phyloP scores from a whole-genome alignment of 2,888 invertebrate species.

The Carcina quercana region DNA sequence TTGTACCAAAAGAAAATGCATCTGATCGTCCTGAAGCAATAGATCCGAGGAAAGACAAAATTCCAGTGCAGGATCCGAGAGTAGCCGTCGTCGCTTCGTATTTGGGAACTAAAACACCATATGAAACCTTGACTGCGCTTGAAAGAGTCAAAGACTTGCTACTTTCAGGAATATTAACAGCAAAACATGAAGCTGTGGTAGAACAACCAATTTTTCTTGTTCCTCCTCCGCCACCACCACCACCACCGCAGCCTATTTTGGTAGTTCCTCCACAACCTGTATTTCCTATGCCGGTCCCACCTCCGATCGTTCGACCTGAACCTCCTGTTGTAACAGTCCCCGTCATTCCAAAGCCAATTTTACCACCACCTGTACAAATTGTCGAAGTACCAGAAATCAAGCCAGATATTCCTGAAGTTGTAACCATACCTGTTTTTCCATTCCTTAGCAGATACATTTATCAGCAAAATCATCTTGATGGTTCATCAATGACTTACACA shows the following conservation, averaged over 20 bases:
- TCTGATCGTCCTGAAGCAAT: constrained; percentile 4
- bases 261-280: neutral
- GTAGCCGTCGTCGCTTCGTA: constrained; percentile 23
- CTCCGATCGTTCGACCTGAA: neutral
- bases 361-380: neutral
- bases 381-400: neutral
- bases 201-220: neutral
- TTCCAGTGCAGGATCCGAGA: constrained; percentile 7
- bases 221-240: no score
- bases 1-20: constrained; percentile 13
- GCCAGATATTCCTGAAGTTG: neutral
- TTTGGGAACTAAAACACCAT: constrained; percentile 23
- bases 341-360: neutral
- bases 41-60: constrained; percentile 7
- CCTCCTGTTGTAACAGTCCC: neutral
- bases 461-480: constrained; percentile 23
- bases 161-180: constrained; percentile 23
- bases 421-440: neutral
- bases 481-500: constrained; percentile 23
- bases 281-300: constrained; percentile 1
- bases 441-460: constrained; percentile 25
- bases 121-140: constrained; percentile 26
- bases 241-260: neutral
- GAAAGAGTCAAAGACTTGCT: constrained; percentile 24
- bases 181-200: constrained; percentile 10